Base-by-base conservation (phyloP, 2,113 vertebrate genomes). In the Macroglossus sobrinus region DNA sequence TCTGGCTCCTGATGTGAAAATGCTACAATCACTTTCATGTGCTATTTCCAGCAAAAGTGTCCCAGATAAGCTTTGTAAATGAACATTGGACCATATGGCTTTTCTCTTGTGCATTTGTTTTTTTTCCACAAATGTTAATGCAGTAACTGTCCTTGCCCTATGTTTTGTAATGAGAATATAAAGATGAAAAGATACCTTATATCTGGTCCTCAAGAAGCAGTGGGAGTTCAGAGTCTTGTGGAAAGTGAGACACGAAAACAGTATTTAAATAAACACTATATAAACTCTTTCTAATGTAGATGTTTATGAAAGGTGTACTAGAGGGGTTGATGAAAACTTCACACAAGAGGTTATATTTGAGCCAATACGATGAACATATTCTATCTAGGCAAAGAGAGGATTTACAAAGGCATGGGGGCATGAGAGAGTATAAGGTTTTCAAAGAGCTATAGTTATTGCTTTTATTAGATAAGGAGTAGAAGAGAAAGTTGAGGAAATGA, bases 91-190 rank as follows among this genome's bases (percentile, higher is more conserved):
- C 21, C 59, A 57, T 53, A 57, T 47, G 38, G 35, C 7, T 94
- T 76, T 91, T 66, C 61, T 95, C 47, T 22, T 30, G 59, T 33
- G 43, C 1, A 5, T 75, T 92, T 94, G 28, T 84, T 90, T 93
- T 64, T 82, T 82, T 79, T 63, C n/a, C 45, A 8, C 33, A 84
- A 47, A 91, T 75, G 43, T 91, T 96, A 95, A 63, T 68, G 91
- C 26, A 40, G 59, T 84, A 40, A 40, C 82, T 76, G 21, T 9
- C 38, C 30, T 88, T 76, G 47, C 30, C 43, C n/a, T 69, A 9
- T 35, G 30, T 66, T 61, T 45, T n/a, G 4, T 40, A 16, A 30
- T n/a, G 69, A 93, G n/a, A 94, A 89, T 82, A 22, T 59, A 79
- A 69, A 91, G 63, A 35, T 69, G 57, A 85, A 93, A 94, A 89